Evolutionary conservation across 1,140 invertebrate genomes (phyloP).

Genomic region (Ostrea edulis): DNA sequence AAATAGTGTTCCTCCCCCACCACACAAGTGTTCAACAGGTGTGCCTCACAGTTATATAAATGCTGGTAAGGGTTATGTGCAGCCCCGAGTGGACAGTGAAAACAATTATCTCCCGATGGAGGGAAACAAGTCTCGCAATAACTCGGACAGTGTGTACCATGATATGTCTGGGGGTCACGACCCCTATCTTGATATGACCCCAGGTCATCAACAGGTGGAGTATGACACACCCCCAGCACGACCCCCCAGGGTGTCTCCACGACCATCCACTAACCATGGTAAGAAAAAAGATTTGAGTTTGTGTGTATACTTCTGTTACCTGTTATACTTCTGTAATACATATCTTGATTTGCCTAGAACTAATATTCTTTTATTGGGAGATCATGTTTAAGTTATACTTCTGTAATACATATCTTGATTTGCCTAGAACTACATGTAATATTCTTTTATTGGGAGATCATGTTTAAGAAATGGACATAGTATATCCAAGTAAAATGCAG

Average conservation of each 20-base stretch:
- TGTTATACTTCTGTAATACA: not conserved
- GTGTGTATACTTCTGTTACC: too few species aligned
- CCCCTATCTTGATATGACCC: constrained; percentile 54
- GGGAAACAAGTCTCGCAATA: constrained; percentile 10
- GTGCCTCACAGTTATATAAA: constrained; percentile 59
- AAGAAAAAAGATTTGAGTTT: not conserved
- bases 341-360: too few species aligned
- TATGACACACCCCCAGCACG: constrained; percentile 54
- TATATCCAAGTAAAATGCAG: too few species aligned
- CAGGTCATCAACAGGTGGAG: constrained; percentile 9
- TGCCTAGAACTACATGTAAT: too few species aligned
- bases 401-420: not conserved
- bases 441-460: too few species aligned
- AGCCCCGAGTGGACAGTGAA: constrained; percentile 32
- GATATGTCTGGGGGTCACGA: constrained; percentile 41
- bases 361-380: too few species aligned
- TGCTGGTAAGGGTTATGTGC: constrained; percentile 52
- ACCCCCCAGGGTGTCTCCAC: constrained; percentile 40
- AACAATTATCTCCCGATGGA: constrained; percentile 60
- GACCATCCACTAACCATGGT: constrained; percentile 16
- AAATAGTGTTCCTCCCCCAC: constrained; percentile 49
- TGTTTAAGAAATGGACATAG: too few species aligned
- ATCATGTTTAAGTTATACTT: too few species aligned
- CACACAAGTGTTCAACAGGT: constrained; percentile 39
- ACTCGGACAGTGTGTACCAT: constrained; percentile 30